phyloP scores from a whole-genome alignment of 1,140 invertebrate species.

The Lycorma delicatula region DNA sequence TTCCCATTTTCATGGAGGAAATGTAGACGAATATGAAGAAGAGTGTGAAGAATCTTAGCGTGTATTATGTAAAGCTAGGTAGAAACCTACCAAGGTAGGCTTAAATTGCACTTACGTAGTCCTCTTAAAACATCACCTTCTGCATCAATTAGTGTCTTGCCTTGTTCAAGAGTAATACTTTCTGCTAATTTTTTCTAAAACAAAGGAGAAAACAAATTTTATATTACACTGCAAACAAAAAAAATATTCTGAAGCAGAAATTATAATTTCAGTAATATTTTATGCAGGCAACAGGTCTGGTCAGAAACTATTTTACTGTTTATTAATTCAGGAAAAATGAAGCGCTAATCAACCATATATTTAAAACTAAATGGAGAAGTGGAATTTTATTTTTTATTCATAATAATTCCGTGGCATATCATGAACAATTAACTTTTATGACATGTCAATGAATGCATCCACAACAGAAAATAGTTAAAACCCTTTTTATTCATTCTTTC shows the following conservation, averaged over 20 bases:
- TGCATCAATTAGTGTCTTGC: slow-evolving; percentile 94
- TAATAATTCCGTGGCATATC: no score
- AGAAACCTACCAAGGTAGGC: no score
- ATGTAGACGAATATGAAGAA: no score
- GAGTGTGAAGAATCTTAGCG: no score
- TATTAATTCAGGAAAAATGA: not conserved
- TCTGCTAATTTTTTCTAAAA: slow-evolving; percentile 80
- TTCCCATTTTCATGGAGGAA: no score
- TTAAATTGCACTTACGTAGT: slow-evolving; percentile 62
- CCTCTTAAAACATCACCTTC: slow-evolving; percentile 97
- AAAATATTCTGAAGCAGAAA: not conserved
- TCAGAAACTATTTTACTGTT: not conserved
- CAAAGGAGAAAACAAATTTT: slow-evolving; percentile 41
- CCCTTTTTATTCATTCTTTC: no score
- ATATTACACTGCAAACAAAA: slow-evolving; percentile 42
- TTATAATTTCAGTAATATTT: not conserved
- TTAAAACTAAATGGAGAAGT: not conserved
- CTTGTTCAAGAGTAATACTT: slow-evolving; percentile 93
- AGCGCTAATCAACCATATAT: not conserved
- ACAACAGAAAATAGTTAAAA: no score
- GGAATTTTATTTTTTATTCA: not conserved
- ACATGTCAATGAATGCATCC: no score
- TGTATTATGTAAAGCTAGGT: no score
- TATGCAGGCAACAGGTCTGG: no score
- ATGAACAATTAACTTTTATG: no score